Base-by-base conservation (phyloP, 2,888 invertebrate species). In the Girardia tigrina region DNA sequence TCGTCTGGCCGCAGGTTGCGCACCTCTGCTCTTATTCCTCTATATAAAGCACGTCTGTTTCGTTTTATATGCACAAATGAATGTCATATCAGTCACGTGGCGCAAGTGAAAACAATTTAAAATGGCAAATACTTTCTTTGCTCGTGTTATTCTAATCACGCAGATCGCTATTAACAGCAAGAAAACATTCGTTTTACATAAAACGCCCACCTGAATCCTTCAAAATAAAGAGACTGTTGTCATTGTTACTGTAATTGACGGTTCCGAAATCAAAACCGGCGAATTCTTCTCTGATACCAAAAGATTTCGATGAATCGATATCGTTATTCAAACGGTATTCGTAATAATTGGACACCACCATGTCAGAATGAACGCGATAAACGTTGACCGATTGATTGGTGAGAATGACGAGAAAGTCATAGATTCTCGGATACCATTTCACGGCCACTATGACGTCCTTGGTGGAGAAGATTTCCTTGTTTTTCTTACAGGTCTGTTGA, bases 401-500 rank as follows among this genome's bases (percentile, higher is more conserved):
- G 23, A 56, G 56, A 56, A 56, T 56, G 23, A 56, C 23, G 4
- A 56, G 4, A 56, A 20, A 56, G n/a, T 56, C 56, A 23, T 56
- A 16, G 23, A 56, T n/a, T 56, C 23, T 56, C 4, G 56, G 56
- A 56, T 56, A 56, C 56, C 56, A 56, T 16, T 56, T 56, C n/a
- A 56, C 56, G 4, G n/a, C 56, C 8, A 56, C 56, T 4, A 56
- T 16, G 4, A n/a, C n/a, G 23, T 56, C 56, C 23, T 56, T 56
- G n/a, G 56, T 56, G n/a, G 6, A 20, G 23, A 56, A 56, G 4
- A 56, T 56, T n/a, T 56, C 56, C 23, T 56, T 56, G 4, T 20
- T 56, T 56, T 56, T 56, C n/a, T 56, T 56, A 56, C 56, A 56
- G 4, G 56, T n/a, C 56, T 56, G n/a, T n/a, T n/a, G n/a, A n/a